These are phyloP conservation scores for Trematomus loennbergii DNA, from an alignment of 2,113 vertebrate species.

Conservation along the genomic window DNA sequence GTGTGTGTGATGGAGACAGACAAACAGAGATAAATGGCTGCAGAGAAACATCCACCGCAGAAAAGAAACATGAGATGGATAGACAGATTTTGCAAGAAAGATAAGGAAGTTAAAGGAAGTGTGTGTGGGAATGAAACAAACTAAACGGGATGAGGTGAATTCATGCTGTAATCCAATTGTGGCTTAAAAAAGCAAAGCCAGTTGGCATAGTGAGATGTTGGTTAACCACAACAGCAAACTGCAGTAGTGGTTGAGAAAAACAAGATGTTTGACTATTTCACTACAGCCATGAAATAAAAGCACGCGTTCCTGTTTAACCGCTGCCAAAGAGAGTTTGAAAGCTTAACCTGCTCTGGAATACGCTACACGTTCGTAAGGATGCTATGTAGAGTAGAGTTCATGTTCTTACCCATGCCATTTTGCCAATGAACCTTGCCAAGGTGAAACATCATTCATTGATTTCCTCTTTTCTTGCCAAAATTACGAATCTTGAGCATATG, in stretches of 20 bases:
- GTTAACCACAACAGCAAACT: slow-evolving; percentile 28
- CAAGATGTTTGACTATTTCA: background rate
- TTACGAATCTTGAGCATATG: slow-evolving; percentile 6
- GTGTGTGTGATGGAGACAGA: background rate
- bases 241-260: slow-evolving; percentile 30
- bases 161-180: slow-evolving; percentile 15
- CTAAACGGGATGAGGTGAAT: slow-evolving; percentile 10
- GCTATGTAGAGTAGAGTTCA: background rate
- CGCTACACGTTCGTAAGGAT: background rate
- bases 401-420: background rate
- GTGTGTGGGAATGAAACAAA: background rate
- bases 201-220: slow-evolving; percentile 25
- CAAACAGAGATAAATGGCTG: slow-evolving; percentile 2
- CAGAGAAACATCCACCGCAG: background rate
- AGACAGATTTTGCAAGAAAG: background rate
- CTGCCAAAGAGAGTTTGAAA: background rate
- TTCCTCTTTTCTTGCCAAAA: background rate
- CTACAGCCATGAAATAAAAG: background rate
- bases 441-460: background rate
- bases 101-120: background rate
- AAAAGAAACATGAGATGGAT: background rate
- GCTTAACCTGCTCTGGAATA: background rate
- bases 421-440: background rate
- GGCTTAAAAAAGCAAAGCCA: slow-evolving; percentile 27
- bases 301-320: background rate